phyloP scores from a whole-genome alignment of 2,797 vertebrate genomes.

The Typhlichthys eigenmanni region DNA sequence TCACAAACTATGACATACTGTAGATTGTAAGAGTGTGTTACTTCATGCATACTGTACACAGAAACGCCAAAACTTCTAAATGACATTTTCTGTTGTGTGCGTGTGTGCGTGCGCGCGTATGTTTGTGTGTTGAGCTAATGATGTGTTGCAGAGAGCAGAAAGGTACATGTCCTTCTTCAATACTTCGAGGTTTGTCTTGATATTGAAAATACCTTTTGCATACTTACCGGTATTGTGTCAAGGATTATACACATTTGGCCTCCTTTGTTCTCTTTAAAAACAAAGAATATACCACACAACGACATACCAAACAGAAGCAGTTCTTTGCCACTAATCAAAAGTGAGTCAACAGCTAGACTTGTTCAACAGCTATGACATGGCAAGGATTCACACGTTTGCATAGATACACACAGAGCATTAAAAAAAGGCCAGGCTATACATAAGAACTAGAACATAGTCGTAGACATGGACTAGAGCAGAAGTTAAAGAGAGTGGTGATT shows the following conservation, averaged over 20 bases:
- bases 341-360: slow-evolving; percentile 38
- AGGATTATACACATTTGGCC: not conserved
- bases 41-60: too few species aligned
- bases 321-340: slow-evolving; percentile 21
- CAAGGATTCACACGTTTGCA: slow-evolving; percentile 12
- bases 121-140: too few species aligned
- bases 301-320: slow-evolving; percentile 5
- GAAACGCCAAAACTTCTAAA: not conserved
- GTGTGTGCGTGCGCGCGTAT: not conserved
- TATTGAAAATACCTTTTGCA: not conserved
- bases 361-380: slow-evolving; percentile 48
- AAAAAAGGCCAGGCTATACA: slow-evolving; percentile 6
- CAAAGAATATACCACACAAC: not conserved
- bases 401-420: slow-evolving; percentile 27
- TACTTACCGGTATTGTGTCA: too few species aligned
- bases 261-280: not conserved
- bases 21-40: not conserved
- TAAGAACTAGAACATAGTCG: too few species aligned
- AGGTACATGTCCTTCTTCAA: slow-evolving; percentile 30
- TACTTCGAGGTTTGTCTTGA: slow-evolving; percentile 4
- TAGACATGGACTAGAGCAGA: too few species aligned
- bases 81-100: not conserved
- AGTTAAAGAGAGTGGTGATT: too few species aligned
- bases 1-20: slow-evolving; percentile 23
- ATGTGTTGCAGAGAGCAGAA: slow-evolving; percentile 39